phyloP scores from a whole-genome alignment of 92 coral and sea anemone genomes.

The Porites evermanni region DNA sequence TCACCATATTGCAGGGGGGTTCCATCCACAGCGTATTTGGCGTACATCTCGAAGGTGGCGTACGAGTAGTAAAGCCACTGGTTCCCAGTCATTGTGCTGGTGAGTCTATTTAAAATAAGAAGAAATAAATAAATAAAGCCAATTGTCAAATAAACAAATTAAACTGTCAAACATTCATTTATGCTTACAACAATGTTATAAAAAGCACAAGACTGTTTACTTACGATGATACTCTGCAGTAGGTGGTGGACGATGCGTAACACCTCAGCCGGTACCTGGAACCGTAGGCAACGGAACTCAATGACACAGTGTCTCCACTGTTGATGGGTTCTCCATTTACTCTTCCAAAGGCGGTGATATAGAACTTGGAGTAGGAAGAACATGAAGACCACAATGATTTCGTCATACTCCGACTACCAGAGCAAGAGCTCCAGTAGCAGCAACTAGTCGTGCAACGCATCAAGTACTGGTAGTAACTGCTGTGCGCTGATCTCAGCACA shows the following conservation, averaged over 20 bases:
- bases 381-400: constrained; percentile 65
- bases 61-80: constrained; percentile 34
- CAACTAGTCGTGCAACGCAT: constrained; percentile 32
- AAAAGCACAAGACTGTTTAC: neutral
- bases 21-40: constrained; percentile 71
- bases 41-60: constrained; percentile 68
- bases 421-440: constrained; percentile 35
- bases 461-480: constrained; percentile 49
- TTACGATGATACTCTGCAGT: constrained; percentile 19
- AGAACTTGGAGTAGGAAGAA: constrained; percentile 12
- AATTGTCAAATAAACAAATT: no score
- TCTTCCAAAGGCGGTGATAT: constrained; percentile 72
- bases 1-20: constrained; percentile 74
- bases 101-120: no score
- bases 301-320: constrained; percentile 74
- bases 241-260: neutral
- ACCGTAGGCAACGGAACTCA: constrained; percentile 16
- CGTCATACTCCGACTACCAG: constrained; percentile 38
- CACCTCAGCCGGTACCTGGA: constrained; percentile 46
- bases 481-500: constrained; percentile 60
- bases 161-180: neutral
- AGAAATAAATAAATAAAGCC: neutral
- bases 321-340: constrained; percentile 74
- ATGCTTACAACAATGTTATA: no score
- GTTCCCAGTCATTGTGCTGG: constrained; percentile 52